Base-by-base conservation (phyloP, 2,888 invertebrate species). In the Ferrisia virgata region DNA sequence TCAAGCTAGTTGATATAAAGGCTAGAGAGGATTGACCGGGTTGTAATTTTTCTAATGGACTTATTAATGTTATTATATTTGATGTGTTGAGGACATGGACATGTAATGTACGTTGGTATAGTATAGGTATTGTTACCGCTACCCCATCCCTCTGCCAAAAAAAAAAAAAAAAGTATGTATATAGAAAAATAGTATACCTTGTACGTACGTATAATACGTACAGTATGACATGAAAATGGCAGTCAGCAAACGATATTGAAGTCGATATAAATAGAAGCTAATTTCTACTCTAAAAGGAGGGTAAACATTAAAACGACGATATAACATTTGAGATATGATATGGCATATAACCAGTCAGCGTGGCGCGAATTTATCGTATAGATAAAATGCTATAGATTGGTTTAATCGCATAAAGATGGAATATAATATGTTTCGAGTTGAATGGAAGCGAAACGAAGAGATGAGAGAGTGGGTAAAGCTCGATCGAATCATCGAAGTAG, bases 1-100 rank as follows among this genome's bases (percentile, higher is more conserved):
- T 72, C 72, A 72, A 47, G 8, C 72, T 72, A 25, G 22, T 28
- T 64, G 58, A 64, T 53, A 53, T 28, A n/a, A 25, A 28, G 9
- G 1, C 11, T 11, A 22, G 43, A 36, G 43, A 43, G 43, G 43
- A 43, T 53, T 53, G 22, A 53, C 53, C 58, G 58, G 11, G 47
- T 47, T 64, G 58, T 64, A 64, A 64, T 64, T 64, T 47, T 64
- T 64, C 58, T 64, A 64, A 64, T 64, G 58, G 25, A 28, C 28
- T 64, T 64, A 64, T n/a, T n/a, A n/a, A n/a, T n/a, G n/a, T n/a
- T n/a, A n/a, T 64, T 47, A 47, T 64, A 64, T 64, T 64, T 64
- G 58, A 64, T 64, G 25, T 64, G 58, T 64, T 25, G 47, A 47
- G 36, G 4, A 4, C 18, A 18, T 18, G 58, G 22, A 64, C 58